phyloP scores from a whole-genome alignment of 2,113 vertebrate species.

The Hirundichthys speculiger region DNA sequence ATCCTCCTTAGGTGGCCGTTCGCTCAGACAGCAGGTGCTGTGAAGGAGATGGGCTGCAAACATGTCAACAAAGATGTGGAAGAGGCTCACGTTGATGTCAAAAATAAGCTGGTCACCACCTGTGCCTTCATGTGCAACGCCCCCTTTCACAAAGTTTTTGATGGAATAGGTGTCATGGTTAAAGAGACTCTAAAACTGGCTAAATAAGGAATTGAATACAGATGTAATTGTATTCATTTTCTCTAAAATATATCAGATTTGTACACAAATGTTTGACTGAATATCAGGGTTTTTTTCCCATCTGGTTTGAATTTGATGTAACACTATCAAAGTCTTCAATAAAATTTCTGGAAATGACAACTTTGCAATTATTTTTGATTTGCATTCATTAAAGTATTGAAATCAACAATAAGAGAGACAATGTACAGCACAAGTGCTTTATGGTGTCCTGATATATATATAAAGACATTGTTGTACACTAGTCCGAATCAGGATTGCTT shows the following conservation, averaged over 20 bases:
- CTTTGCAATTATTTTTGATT: not conserved
- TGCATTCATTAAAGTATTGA: not conserved
- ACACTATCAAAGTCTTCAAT: conserved; percentile 3
- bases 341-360: conserved; percentile 1
- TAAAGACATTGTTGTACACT: no score
- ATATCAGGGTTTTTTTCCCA: not conserved
- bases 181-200: conserved; percentile 83
- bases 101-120: conserved; percentile 86
- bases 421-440: no score
- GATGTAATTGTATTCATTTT: not conserved
- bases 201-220: conserved; percentile 11
- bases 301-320: not conserved
- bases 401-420: no score
- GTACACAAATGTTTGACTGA: not conserved
- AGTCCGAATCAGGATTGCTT: no score
- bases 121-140: conserved; percentile 89
- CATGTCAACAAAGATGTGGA: conserved; percentile 84
- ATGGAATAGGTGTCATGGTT: conserved; percentile 85
- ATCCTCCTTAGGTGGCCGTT: conserved; percentile 81
- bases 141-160: conserved; percentile 83
- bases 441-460: no score
- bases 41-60: conserved; percentile 86
- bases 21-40: conserved; percentile 75
- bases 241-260: not conserved
- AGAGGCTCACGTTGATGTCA: conserved; percentile 82